These are phyloP conservation scores for Sipha flava DNA, from an alignment of 1,140 invertebrate species.

Conservation along the genomic window DNA sequence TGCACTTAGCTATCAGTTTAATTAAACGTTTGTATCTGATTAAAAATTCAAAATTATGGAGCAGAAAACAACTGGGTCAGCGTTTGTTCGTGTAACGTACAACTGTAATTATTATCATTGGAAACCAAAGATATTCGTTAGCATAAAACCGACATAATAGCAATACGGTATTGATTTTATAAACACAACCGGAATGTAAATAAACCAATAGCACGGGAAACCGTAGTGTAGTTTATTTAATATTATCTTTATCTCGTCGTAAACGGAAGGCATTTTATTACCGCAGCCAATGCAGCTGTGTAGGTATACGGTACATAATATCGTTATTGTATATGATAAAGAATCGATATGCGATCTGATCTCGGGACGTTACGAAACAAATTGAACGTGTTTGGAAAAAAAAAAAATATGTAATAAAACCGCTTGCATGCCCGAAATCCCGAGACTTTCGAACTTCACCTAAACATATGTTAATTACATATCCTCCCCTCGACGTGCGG, in stretches of 20 bases:
- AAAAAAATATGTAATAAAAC: too few species aligned
- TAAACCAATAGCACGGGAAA: neutral
- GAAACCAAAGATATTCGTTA: conserved; percentile 7
- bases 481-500: neutral
- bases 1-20: neutral
- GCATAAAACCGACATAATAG: neutral
- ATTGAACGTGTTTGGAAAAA: too few species aligned
- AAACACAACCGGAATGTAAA: conserved; percentile 12
- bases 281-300: too few species aligned
- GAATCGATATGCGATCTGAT: too few species aligned
- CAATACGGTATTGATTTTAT: conserved; percentile 4
- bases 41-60: neutral
- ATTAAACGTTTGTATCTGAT: neutral
- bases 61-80: neutral
- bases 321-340: too few species aligned
- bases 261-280: neutral
- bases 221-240: neutral
- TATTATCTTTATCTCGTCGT: neutral
- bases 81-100: neutral
- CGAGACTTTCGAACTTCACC: too few species aligned
- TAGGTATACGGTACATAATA: too few species aligned
- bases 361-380: too few species aligned
- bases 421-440: too few species aligned
- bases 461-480: neutral
- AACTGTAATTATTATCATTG: neutral